Base-by-base conservation (phyloP, 2,797 vertebrate genomes). In the Sebastes reedi region DNA sequence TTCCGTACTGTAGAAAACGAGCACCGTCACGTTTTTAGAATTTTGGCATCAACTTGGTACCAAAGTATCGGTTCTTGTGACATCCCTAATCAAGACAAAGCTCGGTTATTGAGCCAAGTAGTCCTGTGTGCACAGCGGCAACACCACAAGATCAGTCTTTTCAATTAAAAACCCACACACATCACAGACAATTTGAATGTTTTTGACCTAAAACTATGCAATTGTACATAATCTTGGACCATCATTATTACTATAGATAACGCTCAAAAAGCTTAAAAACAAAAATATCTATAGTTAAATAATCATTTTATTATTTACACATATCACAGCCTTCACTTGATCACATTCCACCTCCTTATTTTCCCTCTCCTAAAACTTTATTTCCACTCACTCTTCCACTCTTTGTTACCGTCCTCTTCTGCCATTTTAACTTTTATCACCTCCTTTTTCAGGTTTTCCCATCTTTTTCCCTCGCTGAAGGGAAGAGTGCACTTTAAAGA, bases 341-440 rank as follows among this genome's bases (percentile, higher is more conserved):
- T 54, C 39, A 46, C 56, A 72, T 65, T 78, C 80, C 75, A 79
- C 71, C 56, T 76, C 24, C 79, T 58, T 77, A 50, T 81, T 80
- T 72, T 82, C 77, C 71, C 66, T 55, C 54, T 67, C 56, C 29
- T 42, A 54, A 75, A 32, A 11, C 39, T 27, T 86, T 36, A 61
- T 30, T 72, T 46, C 22, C 69, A 16, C 59, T 22, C 10, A 29
- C 83, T 67, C 59, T 56, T 85, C 62, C 50, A 55, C 64, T 75
- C 60, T 74, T 83, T 59, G 50, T 86, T 83, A 61, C 22, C 2
- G 2, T 75, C 70, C 7, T 81, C 46, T 59, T 77, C 66, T 73
- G 55, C 79, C 46, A 14, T 86, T 85, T 84, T 22, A 77, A 78
- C 81, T 86, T 75, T 77, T 66, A 85, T 88, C 82, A 73, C 55